Base-by-base conservation (phyloP, 2,888 invertebrate species). In the Sabatieria punctata region DNA sequence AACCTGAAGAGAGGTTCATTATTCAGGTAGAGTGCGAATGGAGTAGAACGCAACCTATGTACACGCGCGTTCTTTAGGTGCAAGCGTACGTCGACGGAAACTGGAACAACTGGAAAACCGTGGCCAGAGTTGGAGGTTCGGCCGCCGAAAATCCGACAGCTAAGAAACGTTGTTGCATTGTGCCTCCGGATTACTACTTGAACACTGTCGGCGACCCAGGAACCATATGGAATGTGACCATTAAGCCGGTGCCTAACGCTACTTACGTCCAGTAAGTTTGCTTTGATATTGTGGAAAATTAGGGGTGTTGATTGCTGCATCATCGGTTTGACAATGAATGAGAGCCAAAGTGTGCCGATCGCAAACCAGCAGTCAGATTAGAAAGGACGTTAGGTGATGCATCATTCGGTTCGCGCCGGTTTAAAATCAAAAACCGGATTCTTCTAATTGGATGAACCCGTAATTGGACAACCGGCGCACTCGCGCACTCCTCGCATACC, bases 41-140 rank as follows among this genome's bases (percentile, higher is more conserved):
- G 30, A 30, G 30, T 30, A 15, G 30, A 11, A 15, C 15, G 30
- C 15, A 30, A 30, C 8, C 15, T 8, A 30, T 8, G 30, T 30
- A 21, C 18, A 18, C 4, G n/a, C n/a, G n/a, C 23, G 2, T 13
- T 21, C 4, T 27, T 13, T 46, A 59, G 57, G 61, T 64, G 27
- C 54, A 60, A 25, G 61, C 59, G 15, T 56, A 55, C 50, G 58
- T 61, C 37, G 57, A 58, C 33, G 59, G 59, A 24, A 50, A 51
- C 30, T 63, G 62, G 62, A 60, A 61, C 47, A 52, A 54, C 42
- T 64, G 64, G 64, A 63, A 60, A 50, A 57, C 61, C 22, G 59
- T 59, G 22, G 58, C 54, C 18, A 52, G 55, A 37, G 55, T n/a
- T n/a, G n/a, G n/a, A n/a, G n/a, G n/a, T n/a, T n/a, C 55, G 49